phyloP scores from a whole-genome alignment of 2,888 invertebrate species.

The Parelbella ahira region DNA sequence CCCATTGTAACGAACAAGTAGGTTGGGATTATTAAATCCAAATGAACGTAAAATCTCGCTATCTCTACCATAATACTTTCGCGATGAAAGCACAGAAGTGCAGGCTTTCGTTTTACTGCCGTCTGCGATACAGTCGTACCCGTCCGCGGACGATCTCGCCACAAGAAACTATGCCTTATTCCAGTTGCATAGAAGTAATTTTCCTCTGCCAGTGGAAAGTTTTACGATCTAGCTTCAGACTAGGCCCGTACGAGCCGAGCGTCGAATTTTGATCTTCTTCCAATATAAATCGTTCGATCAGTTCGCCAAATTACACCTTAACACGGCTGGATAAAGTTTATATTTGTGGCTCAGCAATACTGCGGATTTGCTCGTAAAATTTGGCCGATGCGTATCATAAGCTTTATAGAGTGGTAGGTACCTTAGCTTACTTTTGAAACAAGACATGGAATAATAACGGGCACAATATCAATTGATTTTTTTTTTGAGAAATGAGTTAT shows the following conservation, averaged over 20 bases:
- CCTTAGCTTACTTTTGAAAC: conserved; percentile 21
- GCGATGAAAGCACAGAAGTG: conserved; percentile 8
- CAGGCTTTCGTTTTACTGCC: conserved; percentile 16
- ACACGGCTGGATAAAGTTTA: no score
- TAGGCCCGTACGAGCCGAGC: no score
- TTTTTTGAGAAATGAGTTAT: no score
- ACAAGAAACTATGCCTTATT: conserved; percentile 2
- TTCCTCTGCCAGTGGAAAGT: no score
- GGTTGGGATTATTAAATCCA: conserved; percentile 1
- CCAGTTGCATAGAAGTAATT: not conserved
- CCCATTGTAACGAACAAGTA: no score
- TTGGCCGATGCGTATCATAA: no score
- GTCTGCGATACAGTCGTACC: conserved; percentile 4
- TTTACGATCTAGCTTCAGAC: no score
- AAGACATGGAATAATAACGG: conserved; percentile 17
- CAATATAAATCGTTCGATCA: no score
- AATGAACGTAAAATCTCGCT: not conserved
- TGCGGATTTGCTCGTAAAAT: no score
- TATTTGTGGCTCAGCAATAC: no score
- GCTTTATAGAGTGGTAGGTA: conserved; percentile 28
- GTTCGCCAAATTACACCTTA: no score
- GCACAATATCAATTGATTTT: not conserved
- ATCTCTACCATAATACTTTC: conserved; percentile 3
- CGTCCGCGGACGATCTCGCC: conserved; percentile 6
- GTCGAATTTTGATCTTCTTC: no score